Evolutionary conservation across 2,113 vertebrate genomes (phyloP), one percentile per base, ranked within the genome.

Genomic region (Aix galericulata): DNA sequence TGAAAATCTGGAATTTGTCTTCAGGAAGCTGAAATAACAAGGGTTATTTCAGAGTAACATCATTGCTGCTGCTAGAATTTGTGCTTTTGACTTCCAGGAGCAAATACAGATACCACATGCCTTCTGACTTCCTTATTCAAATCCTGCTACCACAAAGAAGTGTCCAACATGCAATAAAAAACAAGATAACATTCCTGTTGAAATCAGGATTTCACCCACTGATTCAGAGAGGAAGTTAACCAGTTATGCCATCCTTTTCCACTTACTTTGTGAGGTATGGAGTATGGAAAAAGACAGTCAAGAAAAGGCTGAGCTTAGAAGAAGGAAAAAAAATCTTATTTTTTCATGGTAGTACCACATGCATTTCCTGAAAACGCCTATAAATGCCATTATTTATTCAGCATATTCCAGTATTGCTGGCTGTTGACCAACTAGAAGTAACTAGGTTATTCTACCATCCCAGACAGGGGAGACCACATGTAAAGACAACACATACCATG

Each of bases 401-500:
- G 26, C 44, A 93, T 62, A 69, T 75, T 86, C 62, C 76, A 89
- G 63, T 52, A 84, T 52, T 66, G 42, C 40, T 68, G 58, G 44
- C 40, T 86, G 56, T 27, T 84, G 50, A 58, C 58, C 53, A 82
- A 8, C 26, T 26, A 89, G 73, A 8, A 75, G 56, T 40, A 23
- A 52, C 40, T 82, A 91, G 21, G 23, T n/a, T 68, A 66, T 68
- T 84, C 86, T 48, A 84, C 42, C 55, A 71, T 26, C n/a, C 42
- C 82, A 77, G 48, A 53, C 0, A 91, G 36, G 55, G 31, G 36
- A 89, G 73, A 75, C 6, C 76, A 79, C 56, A 87, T 55, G 86
- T 36, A 89, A 56, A 93, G 48, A 67, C 0, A 2, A 50, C 84
- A 97, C 98, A 97, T 97, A 99, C 99, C 99, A 99, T 99, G 82